phyloP scores from a whole-genome alignment of 2,113 vertebrate genomes.

The Stercorarius parasiticus region DNA sequence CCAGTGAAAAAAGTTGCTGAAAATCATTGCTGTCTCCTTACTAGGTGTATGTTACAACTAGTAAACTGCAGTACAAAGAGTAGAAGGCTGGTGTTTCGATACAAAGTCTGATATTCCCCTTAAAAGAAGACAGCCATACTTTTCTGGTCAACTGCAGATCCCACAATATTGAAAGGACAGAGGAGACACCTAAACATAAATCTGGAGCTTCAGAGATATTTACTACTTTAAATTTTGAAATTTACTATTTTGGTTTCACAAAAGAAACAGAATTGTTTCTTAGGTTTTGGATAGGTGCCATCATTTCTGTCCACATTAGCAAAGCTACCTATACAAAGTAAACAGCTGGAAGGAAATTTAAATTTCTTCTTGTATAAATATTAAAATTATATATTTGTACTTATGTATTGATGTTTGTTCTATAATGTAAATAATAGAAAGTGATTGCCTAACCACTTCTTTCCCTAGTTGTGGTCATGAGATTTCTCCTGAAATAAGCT shows the following conservation, averaged over 20 bases:
- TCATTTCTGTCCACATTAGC: not conserved
- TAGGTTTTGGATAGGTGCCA: not conserved
- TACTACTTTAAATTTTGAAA: not conserved
- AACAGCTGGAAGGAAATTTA: not conserved
- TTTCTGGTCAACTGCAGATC: not conserved
- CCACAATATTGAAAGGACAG: not conserved
- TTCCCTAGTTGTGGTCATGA: not conserved
- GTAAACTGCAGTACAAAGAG: not conserved
- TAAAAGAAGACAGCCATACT: not conserved
- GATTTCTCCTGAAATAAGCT: not conserved
- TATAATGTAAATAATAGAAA: not conserved
- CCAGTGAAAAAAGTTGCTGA: not conserved
- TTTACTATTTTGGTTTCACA: not conserved
- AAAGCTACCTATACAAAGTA: not conserved
- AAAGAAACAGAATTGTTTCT: not conserved
- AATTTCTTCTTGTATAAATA: not conserved
- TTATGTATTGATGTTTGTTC: not conserved
- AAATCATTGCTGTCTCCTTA: not conserved
- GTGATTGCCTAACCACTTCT: not conserved
- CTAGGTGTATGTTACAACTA: not conserved
- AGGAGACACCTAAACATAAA: not conserved
- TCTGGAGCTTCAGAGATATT: not conserved
- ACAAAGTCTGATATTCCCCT: not conserved
- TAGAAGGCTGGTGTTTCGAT: not conserved
- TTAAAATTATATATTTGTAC: not conserved